Evolutionary conservation across 2,113 vertebrate genomes (phyloP).

Genomic region (Triplophysa dalaica): DNA sequence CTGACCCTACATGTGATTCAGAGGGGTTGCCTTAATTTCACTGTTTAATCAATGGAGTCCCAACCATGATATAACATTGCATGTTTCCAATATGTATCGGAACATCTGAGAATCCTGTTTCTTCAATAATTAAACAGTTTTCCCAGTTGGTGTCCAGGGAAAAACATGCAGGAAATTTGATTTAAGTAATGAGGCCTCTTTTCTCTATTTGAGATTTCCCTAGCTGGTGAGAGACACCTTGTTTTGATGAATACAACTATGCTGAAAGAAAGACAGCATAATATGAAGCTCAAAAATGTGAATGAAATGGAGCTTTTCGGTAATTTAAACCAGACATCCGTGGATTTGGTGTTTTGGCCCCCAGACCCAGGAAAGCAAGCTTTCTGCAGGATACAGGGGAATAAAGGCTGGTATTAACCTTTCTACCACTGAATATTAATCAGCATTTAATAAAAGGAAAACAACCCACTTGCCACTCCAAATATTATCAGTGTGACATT

Average conservation of each 20-base stretch:
- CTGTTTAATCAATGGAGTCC: background rate
- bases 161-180: conserved; percentile 46
- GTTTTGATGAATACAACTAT: conserved; percentile 62
- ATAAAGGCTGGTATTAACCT: conserved; percentile 87
- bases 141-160: conserved; percentile 3
- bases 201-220: conserved; percentile 53
- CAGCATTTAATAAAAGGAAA: conserved; percentile 94
- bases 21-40: conserved; percentile 32
- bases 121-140: conserved; percentile 55
- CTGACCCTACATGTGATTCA: conserved; percentile 4
- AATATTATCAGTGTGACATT: conserved; percentile 85
- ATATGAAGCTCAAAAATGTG: conserved; percentile 35
- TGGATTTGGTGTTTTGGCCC: conserved; percentile 74
- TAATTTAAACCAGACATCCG: conserved; percentile 89
- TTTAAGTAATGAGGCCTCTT: conserved; percentile 55
- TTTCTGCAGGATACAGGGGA: conserved; percentile 84
- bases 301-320: conserved; percentile 72
- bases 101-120: background rate
- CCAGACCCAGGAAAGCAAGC: conserved; percentile 76
- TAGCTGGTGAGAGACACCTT: conserved; percentile 55
- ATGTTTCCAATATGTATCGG: background rate
- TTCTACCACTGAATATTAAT: conserved; percentile 95
- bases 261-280: conserved; percentile 48
- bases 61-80: background rate
- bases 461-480: conserved; percentile 86